These are phyloP conservation scores for Julus scanicus DNA, from an alignment of 2,888 invertebrate genomes.

Conservation along the genomic window DNA sequence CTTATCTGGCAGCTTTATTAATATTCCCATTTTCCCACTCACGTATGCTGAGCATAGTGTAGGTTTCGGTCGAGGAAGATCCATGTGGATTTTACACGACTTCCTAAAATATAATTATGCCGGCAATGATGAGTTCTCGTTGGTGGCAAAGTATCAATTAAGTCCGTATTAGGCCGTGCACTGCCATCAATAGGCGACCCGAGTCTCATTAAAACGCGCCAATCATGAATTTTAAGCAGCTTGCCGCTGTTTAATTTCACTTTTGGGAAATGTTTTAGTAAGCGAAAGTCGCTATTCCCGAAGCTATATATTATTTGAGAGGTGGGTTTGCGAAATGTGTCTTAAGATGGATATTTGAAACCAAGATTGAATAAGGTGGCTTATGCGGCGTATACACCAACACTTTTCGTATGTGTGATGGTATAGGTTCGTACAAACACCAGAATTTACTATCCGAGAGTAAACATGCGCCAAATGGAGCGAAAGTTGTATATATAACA, in stretches of 20 bases:
- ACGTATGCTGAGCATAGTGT: too few relatives aligned
- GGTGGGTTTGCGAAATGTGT: too few relatives aligned
- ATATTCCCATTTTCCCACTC: too few relatives aligned
- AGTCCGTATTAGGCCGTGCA: neutral
- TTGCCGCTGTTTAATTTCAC: conserved; percentile 33
- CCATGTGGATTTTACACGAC: neutral
- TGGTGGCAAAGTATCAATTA: conserved; percentile 26
- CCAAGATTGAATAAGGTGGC: too few relatives aligned
- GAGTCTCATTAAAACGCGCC: neutral
- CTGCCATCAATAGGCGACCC: neutral
- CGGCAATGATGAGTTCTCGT: neutral
- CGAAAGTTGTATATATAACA: too few relatives aligned
- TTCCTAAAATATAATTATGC: neutral
- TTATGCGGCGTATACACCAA: too few relatives aligned
- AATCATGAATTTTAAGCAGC: conserved; percentile 33
- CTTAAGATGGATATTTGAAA: too few relatives aligned
- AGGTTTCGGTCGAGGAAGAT: neutral
- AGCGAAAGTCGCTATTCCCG: neutral
- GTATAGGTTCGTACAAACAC: too few relatives aligned
- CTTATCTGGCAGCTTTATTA: too few relatives aligned
- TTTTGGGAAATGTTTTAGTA: neutral
- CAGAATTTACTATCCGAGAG: too few relatives aligned
- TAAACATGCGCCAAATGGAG: too few relatives aligned
- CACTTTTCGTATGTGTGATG: too few relatives aligned
- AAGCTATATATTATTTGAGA: neutral